These are phyloP conservation scores for Kradibia gibbosae DNA, from an alignment of 1,140 invertebrate species.

Conservation along the genomic window DNA sequence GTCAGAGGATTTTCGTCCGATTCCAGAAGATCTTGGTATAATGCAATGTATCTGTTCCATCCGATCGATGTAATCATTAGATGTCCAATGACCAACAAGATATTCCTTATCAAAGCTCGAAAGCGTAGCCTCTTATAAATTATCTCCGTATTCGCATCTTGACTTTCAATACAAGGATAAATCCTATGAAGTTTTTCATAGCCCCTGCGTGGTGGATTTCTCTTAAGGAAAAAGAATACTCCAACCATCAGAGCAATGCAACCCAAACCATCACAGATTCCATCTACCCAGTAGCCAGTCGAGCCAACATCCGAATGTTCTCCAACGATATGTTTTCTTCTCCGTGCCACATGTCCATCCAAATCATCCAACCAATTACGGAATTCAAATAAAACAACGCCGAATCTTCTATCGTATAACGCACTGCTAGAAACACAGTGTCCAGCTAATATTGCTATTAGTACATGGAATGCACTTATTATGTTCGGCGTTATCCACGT, in stretches of 20 bases:
- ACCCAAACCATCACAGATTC: conserved; percentile 82
- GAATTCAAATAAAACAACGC: conserved; percentile 82
- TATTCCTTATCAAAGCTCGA: conserved; percentile 77
- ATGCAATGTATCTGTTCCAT: conserved; percentile 86
- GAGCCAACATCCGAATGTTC: conserved; percentile 82
- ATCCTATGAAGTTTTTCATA: conserved; percentile 76
- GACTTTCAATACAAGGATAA: conserved; percentile 60
- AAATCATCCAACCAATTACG: conserved; percentile 85
- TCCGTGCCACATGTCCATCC: conserved; percentile 84
- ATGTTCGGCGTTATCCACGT: conserved; percentile 83
- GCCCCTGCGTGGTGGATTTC: conserved; percentile 78
- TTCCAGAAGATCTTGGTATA: conserved; percentile 84
- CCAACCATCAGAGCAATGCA: conserved; percentile 79
- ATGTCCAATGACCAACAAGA: conserved; percentile 80
- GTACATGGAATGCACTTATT: conserved; percentile 83
- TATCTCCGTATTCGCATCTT: conserved; percentile 35
- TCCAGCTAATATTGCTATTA: conserved; percentile 79
- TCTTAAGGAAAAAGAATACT: conserved; percentile 78
- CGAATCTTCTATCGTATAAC: conserved; percentile 78
- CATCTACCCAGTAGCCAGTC: conserved; percentile 82
- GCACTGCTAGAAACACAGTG: conserved; percentile 81
- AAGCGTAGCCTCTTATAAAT: conserved; percentile 72
- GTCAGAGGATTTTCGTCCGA: conserved; percentile 70
- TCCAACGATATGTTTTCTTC: conserved; percentile 78
- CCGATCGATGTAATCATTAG: conserved; percentile 80